A percentile compares a stretch with the other conserved stretches of the same genome.
phyloP scores from a whole-genome alignment of 2,888 invertebrate genomes.

The Trachelus iudaicus region DNA sequence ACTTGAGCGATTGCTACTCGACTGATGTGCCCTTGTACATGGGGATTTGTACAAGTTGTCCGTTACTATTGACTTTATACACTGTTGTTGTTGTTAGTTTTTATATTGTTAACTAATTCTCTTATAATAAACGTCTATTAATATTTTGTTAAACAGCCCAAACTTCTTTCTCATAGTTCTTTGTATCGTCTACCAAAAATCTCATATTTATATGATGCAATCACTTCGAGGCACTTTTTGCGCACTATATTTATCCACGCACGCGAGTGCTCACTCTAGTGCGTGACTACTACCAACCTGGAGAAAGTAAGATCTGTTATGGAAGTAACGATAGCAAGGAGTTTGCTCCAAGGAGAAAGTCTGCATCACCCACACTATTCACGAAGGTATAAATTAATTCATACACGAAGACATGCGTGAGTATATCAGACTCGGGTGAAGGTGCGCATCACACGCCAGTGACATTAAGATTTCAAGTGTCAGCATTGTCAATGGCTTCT shows the following conservation, averaged over 20 bases:
- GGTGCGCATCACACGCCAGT: background rate
- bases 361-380: constrained; percentile 33
- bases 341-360: constrained; percentile 43
- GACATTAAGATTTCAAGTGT: background rate
- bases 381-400: constrained; percentile 34
- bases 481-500: background rate
- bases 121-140: constrained; percentile 58
- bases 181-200: background rate
- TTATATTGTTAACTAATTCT: constrained; percentile 59
- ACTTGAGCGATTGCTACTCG: constrained; percentile 34
- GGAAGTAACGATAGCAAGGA: constrained; percentile 35
- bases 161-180: background rate
- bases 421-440: background rate
- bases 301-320: constrained; percentile 44
- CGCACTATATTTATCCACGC: background rate
- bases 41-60: constrained; percentile 13
- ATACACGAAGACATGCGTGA: background rate
- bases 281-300: constrained; percentile 25
- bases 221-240: background rate
- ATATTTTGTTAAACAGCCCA: constrained; percentile 52
- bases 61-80: constrained; percentile 8
- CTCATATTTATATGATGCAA: background rate
- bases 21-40: constrained; percentile 49
- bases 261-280: constrained; percentile 7
- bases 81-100: constrained; percentile 20